These are phyloP conservation scores for Batillaria attramentaria DNA, from an alignment of 1,140 invertebrate genomes.

Conservation along the genomic window DNA sequence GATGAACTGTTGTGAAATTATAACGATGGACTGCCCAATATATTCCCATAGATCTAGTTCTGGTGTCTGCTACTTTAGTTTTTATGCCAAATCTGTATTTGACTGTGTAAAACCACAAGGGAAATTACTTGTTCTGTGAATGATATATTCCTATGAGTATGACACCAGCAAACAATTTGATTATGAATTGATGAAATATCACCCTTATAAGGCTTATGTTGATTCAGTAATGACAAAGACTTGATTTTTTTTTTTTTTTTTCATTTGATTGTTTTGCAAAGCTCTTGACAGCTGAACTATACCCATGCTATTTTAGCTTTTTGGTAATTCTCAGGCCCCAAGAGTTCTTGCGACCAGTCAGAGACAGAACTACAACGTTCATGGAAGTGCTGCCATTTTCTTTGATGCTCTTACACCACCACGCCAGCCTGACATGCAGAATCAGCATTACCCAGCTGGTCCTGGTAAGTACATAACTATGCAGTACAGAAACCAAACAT, in stretches of 20 bases:
- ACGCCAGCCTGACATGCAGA: neutral
- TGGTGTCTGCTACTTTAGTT: too few species aligned
- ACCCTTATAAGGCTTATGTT: neutral
- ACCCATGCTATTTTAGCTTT: too few species aligned
- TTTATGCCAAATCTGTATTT: too few species aligned
- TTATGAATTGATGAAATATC: neutral
- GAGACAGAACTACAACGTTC: constrained; percentile 43
- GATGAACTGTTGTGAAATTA: too few species aligned
- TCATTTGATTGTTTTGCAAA: neutral
- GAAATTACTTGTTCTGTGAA: too few species aligned
- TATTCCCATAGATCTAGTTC: too few species aligned
- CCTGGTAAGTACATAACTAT: too few species aligned
- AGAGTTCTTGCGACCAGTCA: constrained; percentile 51
- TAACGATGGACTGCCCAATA: too few species aligned
- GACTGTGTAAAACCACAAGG: too few species aligned
- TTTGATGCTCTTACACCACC: neutral
- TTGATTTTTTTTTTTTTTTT: neutral
- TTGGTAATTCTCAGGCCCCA: constrained; percentile 47
- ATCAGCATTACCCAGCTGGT: neutral
- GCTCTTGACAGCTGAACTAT: too few species aligned
- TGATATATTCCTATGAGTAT: neutral
- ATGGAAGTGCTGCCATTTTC: neutral
- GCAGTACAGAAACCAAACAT: too few species aligned
- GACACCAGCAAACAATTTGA: neutral
- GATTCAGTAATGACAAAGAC: neutral